phyloP scores from a whole-genome alignment of 2,797 vertebrate genomes.

The Buphagus erythrorhynchus region DNA sequence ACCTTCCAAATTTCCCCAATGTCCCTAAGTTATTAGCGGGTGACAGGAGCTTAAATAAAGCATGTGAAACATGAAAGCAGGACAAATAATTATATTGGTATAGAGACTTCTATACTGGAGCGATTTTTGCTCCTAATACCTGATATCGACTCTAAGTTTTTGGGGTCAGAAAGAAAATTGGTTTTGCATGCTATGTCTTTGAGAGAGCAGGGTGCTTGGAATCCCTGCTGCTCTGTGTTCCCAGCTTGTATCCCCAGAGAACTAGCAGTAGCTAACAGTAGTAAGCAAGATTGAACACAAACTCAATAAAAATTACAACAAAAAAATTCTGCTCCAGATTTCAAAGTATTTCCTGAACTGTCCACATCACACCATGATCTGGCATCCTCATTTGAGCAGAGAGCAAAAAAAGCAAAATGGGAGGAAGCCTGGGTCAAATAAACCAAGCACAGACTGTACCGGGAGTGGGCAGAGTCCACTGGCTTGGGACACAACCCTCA shows the following conservation, averaged over 20 bases:
- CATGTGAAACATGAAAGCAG: background rate
- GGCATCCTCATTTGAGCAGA: background rate
- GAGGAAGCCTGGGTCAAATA: background rate
- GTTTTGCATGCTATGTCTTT: background rate
- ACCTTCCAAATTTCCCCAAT: background rate
- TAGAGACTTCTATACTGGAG: background rate
- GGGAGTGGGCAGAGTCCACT: background rate
- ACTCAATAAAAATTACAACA: background rate
- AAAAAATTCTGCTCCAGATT: background rate
- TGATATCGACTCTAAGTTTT: background rate
- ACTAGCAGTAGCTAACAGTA: background rate
- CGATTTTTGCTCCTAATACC: background rate
- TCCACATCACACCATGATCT: background rate
- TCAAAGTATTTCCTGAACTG: background rate
- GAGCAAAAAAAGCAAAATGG: background rate
- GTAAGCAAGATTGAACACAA: background rate
- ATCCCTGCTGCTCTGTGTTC: background rate
- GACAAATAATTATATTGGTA: background rate
- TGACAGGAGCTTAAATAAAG: background rate
- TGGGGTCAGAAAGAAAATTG: background rate
- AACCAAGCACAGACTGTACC: accelerated
- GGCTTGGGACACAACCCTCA: background rate
- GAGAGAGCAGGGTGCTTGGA: background rate
- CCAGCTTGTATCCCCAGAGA: background rate
- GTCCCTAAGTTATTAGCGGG: background rate